Conservation (phyloP, 2,797 vertebrate genomes). For the Chloroceryle inda region DNA sequence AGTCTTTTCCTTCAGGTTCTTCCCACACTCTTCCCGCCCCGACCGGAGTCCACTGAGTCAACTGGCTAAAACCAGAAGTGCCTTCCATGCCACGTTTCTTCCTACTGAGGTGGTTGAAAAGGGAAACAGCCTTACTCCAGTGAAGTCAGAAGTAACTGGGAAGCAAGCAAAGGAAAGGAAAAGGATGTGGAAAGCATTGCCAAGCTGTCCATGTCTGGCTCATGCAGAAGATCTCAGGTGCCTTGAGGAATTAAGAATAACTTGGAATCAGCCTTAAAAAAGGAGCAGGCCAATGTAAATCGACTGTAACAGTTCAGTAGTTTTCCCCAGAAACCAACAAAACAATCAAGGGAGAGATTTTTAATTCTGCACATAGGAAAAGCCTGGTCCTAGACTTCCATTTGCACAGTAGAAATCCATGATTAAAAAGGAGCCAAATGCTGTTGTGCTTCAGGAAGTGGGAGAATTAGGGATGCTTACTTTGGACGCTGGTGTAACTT, state of each 20-base stretch:
- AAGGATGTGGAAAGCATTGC: slow-evolving; percentile 19
- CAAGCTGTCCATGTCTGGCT: slow-evolving; percentile 3
- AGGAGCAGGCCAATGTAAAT: slow-evolving; percentile 26
- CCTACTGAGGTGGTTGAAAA: neutral
- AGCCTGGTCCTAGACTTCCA: slow-evolving; percentile 2
- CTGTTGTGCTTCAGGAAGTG: slow-evolving; percentile 55
- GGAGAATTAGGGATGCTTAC: slow-evolving; percentile 70
- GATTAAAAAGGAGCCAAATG: slow-evolving; percentile 53
- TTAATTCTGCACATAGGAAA: slow-evolving; percentile 51
- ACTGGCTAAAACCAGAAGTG: neutral
- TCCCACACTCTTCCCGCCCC: neutral
- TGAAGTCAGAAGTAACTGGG: neutral
- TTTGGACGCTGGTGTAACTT: slow-evolving; percentile 50
- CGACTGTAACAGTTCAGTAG: slow-evolving; percentile 33
- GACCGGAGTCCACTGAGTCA: neutral
- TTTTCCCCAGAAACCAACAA: slow-evolving; percentile 20
- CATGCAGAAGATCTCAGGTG: neutral
- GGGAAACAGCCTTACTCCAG: neutral
- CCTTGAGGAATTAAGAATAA: slow-evolving; percentile 42
- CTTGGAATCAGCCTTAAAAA: slow-evolving; percentile 24
- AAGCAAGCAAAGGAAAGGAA: neutral
- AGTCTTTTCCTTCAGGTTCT: neutral
- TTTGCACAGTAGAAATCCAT: slow-evolving; percentile 61
- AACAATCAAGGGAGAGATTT: slow-evolving; percentile 38
- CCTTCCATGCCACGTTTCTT: neutral